These are phyloP conservation scores for Leptinotarsa defecta DNA, from an alignment of 1,140 invertebrate genomes.

Conservation along the genomic window DNA sequence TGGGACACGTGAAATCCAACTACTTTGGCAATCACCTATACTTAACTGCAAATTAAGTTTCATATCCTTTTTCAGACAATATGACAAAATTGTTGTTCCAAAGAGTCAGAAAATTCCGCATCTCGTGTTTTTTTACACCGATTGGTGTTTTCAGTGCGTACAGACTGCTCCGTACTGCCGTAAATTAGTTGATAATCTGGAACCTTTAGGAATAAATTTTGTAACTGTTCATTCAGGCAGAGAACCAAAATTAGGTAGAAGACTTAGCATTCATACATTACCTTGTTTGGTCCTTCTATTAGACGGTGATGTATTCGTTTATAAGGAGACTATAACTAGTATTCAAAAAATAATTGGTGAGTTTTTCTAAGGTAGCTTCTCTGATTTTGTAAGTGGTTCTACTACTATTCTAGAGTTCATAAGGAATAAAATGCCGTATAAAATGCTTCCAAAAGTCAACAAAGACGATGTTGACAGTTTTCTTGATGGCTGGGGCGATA, in stretches of 20 bases:
- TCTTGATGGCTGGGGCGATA: conserved; percentile 87
- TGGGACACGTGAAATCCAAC: no score
- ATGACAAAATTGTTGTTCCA: conserved; percentile 83
- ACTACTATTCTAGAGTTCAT: conserved; percentile 73
- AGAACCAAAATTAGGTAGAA: conserved; percentile 74
- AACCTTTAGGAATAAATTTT: conserved; percentile 73
- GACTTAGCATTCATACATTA: conserved; percentile 77
- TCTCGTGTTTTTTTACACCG: conserved; percentile 87
- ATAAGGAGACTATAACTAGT: conserved; percentile 76
- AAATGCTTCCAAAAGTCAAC: conserved; percentile 72
- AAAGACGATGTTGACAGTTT: conserved; percentile 79
- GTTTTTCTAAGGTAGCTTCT: background rate
- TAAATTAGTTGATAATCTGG: conserved; percentile 80
- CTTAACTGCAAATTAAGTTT: background rate
- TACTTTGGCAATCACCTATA: no score
- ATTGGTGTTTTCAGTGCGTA: conserved; percentile 91
- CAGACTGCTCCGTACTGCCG: conserved; percentile 82
- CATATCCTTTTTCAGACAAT: conserved; percentile 68
- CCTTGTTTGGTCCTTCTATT: conserved; percentile 83
- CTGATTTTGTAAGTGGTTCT: conserved; percentile 22
- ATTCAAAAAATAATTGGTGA: conserved; percentile 78
- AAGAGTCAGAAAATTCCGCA: conserved; percentile 80
- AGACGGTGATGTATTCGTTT: conserved; percentile 79
- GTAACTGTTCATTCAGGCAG: conserved; percentile 84
- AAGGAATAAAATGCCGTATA: conserved; percentile 80